Conservation (phyloP, 2,797 vertebrate genomes). For the Rousettus madagascariensis region DNA sequence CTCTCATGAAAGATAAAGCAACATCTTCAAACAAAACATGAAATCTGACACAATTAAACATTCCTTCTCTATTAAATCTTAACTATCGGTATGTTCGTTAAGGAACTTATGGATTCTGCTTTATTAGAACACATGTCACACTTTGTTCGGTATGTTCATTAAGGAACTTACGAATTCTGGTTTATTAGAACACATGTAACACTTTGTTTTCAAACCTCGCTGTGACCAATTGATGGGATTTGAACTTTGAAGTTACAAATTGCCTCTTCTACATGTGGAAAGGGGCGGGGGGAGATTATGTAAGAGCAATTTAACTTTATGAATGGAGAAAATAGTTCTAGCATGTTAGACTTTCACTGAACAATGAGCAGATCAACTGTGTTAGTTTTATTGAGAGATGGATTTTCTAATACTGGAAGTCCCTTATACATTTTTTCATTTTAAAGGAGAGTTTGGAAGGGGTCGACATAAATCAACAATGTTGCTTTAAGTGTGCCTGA, state of each 20-base stretch:
- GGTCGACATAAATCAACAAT: background rate
- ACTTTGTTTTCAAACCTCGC: background rate
- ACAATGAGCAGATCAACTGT: background rate
- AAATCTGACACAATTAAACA: background rate
- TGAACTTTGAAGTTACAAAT: background rate
- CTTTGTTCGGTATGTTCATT: background rate
- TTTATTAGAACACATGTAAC: background rate
- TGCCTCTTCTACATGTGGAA: background rate
- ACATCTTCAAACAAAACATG: conserved; percentile 3
- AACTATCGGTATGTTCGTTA: background rate
- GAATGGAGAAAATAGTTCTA: background rate
- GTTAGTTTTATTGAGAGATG: background rate
- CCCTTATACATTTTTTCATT: background rate
- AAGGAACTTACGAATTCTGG: background rate
- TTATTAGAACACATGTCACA: background rate
- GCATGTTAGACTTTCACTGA: background rate
- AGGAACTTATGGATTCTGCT: background rate
- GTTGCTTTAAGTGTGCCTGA: background rate
- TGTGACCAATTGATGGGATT: background rate
- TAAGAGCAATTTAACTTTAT: background rate
- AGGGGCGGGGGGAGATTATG: too few species aligned
- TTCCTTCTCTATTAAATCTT: background rate
- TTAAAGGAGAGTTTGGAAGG: background rate
- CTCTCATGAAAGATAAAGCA: background rate
- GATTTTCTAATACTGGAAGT: background rate